Evolutionary conservation across 2,888 invertebrate genomes (phyloP).

Genomic region (Aphrophora alni): DNA sequence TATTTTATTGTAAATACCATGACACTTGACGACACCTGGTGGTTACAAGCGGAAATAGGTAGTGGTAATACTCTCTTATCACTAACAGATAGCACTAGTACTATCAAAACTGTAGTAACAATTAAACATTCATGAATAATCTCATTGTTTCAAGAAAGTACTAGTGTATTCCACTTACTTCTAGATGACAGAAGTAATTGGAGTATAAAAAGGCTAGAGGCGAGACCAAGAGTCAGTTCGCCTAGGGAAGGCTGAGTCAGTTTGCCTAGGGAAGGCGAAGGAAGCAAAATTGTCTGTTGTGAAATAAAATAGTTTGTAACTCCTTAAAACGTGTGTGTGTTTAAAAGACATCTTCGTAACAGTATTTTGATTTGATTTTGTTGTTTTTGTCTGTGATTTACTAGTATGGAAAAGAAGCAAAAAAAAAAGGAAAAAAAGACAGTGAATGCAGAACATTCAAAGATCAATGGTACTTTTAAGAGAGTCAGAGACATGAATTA

Average conservation of each 20-base stretch:
- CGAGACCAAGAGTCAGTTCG: constrained; percentile 36
- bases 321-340: no score
- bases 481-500: no score
- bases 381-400: constrained; percentile 42
- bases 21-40: not conserved
- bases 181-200: constrained; percentile 27
- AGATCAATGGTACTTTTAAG: constrained; percentile 45
- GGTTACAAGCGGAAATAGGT: not conserved
- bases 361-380: no score
- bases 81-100: not conserved
- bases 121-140: constrained; percentile 25
- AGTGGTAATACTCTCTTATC: not conserved
- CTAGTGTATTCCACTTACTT: constrained; percentile 39
- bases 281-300: constrained; percentile 28
- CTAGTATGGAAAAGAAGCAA: constrained; percentile 42
- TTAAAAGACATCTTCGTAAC: no score
- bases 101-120: constrained; percentile 36
- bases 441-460: constrained; percentile 46
- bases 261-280: not conserved
- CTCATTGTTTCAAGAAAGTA: constrained; percentile 38
- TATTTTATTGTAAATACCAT: not conserved
- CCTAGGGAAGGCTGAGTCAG: constrained; percentile 17
- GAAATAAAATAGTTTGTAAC: constrained; percentile 43
- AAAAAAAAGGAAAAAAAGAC: constrained; percentile 33
- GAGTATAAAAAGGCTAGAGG: constrained; percentile 37